These are phyloP conservation scores for Trichosurus vulpecula DNA, from an alignment of 2,797 vertebrate genomes.

Conservation along the genomic window DNA sequence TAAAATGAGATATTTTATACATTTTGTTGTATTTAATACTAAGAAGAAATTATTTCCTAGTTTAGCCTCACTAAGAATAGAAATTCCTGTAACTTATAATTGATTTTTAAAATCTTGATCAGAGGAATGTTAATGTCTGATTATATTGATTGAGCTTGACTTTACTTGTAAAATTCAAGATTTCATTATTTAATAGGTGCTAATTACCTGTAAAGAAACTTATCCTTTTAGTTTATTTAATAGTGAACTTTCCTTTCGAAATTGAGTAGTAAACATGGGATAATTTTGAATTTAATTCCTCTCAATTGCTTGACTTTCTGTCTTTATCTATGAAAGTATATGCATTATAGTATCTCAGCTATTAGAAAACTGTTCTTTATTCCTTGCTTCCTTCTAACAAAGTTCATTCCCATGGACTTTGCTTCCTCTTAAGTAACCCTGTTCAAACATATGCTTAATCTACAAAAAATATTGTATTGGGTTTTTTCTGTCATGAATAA, in stretches of 20 bases:
- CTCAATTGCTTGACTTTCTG: neutral
- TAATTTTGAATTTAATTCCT: slow-evolving; percentile 36
- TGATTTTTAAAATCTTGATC: slow-evolving; percentile 33
- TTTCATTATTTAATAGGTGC: slow-evolving; percentile 36
- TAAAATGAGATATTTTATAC: neutral
- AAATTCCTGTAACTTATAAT: slow-evolving; percentile 12
- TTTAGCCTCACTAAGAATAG: slow-evolving; percentile 35
- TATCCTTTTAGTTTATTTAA: neutral
- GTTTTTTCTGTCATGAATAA: slow-evolving; percentile 34
- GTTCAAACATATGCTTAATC: slow-evolving; percentile 2
- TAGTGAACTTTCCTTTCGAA: slow-evolving; percentile 16
- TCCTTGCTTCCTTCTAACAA: slow-evolving; percentile 14
- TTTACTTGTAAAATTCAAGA: slow-evolving; percentile 33
- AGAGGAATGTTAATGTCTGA: slow-evolving; percentile 53
- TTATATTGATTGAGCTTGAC: slow-evolving; percentile 17
- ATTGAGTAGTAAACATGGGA: slow-evolving; percentile 1
- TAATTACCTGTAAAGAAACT: neutral
- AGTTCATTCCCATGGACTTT: slow-evolving; percentile 39
- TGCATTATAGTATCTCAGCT: slow-evolving; percentile 11
- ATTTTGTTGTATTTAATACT: too few relatives aligned
- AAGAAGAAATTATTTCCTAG: slow-evolving; percentile 19
- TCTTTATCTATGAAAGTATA: neutral
- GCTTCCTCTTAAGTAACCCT: slow-evolving; percentile 14
- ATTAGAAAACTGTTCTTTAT: slow-evolving; percentile 28
- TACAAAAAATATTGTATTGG: neutral